Base-by-base conservation (phyloP, 2,113 vertebrate species). In the Atractosteus spatula region DNA sequence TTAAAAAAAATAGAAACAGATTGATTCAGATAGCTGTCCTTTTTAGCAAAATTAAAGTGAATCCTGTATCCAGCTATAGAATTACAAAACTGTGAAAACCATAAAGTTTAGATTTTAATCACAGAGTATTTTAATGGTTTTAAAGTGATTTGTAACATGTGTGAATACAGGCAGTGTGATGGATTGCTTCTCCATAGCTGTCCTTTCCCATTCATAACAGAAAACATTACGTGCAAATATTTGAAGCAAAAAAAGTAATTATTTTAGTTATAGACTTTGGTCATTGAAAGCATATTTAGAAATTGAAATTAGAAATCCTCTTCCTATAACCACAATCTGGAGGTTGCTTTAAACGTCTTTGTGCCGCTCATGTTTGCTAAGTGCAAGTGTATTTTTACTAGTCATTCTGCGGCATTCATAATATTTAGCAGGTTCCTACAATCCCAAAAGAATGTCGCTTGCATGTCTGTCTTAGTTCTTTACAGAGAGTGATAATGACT, bases 401-500 rank as follows among this genome's bases (percentile, higher is more conserved):
- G 71, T 66, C 29, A 3, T 14, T 47, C 47, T 16, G 69, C 12
- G 66, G 55, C 13, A 55, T 66, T 73, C 66, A 64, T 71, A 76
- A 73, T 63, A 69, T 74, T 82, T 75, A 62, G 73, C 75, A 76
- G 79, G 68, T 57, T 72, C 6, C 67, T 64, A 63, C 56, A 29
- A 76, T 80, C 75, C 47, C 56, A 62, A 68, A 70, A 72, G 66
- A 77, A 74, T 74, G 74, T 79, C 83, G 81, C 82, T 82, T 82
- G 71, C 69, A 75, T 66, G 57, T 67, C 72, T 77, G 51, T 47
- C 80, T 16, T 63, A 2, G 55, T 56, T 61, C 41, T 63, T 65
- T 42, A 12, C 13, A 55, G 55, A 29, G 65, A 64, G 63, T 71
- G 56, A 62, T 71, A 56, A 68, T 69, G 68, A 3, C 14, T 43